phyloP scores from a whole-genome alignment of 2,888 invertebrate genomes.

The Anorthoa munda region DNA sequence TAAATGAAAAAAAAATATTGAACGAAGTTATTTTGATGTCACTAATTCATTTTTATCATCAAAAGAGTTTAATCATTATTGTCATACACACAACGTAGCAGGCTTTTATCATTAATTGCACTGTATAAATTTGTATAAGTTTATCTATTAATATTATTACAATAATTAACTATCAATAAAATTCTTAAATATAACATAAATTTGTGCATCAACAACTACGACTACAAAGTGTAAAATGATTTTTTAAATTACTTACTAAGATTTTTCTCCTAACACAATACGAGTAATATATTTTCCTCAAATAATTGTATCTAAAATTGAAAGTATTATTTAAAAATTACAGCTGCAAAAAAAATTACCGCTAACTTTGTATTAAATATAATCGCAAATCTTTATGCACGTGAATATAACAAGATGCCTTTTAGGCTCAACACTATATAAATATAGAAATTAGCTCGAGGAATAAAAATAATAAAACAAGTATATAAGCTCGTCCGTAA shows the following conservation, averaged over 20 bases:
- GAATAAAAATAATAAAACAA: conserved; percentile 1
- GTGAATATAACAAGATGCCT: conserved; percentile 47
- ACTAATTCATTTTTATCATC: conserved; percentile 54
- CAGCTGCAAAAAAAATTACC: conserved; percentile 9
- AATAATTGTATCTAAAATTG: conserved; percentile 26
- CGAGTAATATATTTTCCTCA: conserved; percentile 56
- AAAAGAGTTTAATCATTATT: conserved; percentile 53
- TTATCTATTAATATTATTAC: conserved; percentile 73
- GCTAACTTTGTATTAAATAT: conserved; percentile 23
- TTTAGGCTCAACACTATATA: conserved; percentile 45
- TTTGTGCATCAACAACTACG: conserved; percentile 88
- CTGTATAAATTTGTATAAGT: conserved; percentile 69
- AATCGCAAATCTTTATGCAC: conserved; percentile 15
- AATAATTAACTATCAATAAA: conserved; percentile 72
- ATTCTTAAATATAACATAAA: conserved; percentile 79
- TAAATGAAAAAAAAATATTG: conserved; percentile 36
- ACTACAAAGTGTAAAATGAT: conserved; percentile 83
- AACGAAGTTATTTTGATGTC: conserved; percentile 30
- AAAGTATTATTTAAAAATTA: conserved; percentile 14
- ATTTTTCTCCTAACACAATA: conserved; percentile 71
- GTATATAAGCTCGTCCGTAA: background rate
- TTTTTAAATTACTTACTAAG: conserved; percentile 75
- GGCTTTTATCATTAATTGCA: conserved; percentile 67
- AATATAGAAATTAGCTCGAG: conserved; percentile 5
- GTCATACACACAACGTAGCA: conserved; percentile 57